phyloP scores from a whole-genome alignment of 2,888 invertebrate genomes.

The Drosophila engyochracea region DNA sequence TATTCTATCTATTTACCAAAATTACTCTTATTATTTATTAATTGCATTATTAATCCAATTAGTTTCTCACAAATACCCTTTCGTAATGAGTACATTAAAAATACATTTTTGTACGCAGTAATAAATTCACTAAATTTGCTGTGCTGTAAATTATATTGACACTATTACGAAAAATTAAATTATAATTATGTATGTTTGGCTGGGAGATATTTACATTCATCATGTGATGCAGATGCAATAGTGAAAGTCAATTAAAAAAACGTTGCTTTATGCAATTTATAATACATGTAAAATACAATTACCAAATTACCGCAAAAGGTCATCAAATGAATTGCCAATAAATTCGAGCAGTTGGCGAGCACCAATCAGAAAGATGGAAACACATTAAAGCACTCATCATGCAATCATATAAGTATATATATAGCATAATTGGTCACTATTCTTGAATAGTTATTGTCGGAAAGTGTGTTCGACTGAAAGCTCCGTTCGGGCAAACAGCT shows the following conservation, averaged over 20 bases:
- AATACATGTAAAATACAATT: neutral
- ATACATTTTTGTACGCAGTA: constrained; percentile 47
- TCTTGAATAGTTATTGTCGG: neutral
- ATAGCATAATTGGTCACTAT: neutral
- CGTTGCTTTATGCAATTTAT: constrained; percentile 4
- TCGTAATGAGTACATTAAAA: constrained; percentile 3
- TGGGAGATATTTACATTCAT: constrained; percentile 33
- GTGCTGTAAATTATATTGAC: constrained; percentile 47
- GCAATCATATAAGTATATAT: neutral
- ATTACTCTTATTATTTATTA: neutral
- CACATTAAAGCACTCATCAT: neutral
- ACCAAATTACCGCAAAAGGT: neutral
- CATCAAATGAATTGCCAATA: neutral
- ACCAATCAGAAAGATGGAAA: neutral
- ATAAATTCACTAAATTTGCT: constrained; percentile 54
- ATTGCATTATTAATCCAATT: constrained; percentile 1
- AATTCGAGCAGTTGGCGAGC: neutral
- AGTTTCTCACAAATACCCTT: constrained; percentile 6
- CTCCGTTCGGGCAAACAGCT: neutral
- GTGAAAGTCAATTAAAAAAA: constrained; percentile 26
- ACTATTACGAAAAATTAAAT: constrained; percentile 37
- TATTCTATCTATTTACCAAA: neutral
- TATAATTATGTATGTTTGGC: constrained; percentile 34
- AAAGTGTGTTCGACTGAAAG: neutral
- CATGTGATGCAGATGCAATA: constrained; percentile 3